Evolutionary conservation across 64 coral and sea anemone species (phyloP), one percentile per base, ranked within the genome.

Genomic region (Platygyra sinensis): DNA sequence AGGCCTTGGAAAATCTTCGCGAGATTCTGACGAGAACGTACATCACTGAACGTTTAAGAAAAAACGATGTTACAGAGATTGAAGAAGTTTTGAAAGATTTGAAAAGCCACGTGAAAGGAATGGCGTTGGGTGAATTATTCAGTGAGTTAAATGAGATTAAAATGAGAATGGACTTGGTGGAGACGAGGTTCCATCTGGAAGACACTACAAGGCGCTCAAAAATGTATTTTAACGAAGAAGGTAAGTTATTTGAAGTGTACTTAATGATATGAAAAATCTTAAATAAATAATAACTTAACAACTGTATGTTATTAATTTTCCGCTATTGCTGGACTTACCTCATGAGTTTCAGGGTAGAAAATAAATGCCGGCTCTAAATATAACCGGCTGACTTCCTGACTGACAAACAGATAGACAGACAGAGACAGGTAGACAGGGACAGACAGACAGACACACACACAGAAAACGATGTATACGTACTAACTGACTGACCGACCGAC

Each of bases 51-150:
- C 81, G 60, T 50, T 17, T 85, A 20, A 16, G n/a, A 15, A 51
- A 16, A 52, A 72, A 67, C 15, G 81, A 85, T 1, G 12, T 71
- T 10, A 24, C 17, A 72, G 38, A 50, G 14, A 85, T 85, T 72
- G 81, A 85, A 51, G 6, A 10, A 24, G 32, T 64, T 64, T 85
- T 85, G 24, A 72, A 85, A 85, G 62, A 85, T 72, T 63, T 85
- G 63, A 69, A 85, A 8, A 30, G 63, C 24, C 60, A 72, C 9
- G 81, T 85, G 20, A 67, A 72, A 28, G 81, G 39, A 85, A 85
- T 85, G 63, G 81, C 81, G 12, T 60, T 85, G 5, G 63, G 29
- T 17, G 60, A 72, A 20, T 71, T 85, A 60, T 71, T 85, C 49
- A 28, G 64, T 51, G 36, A 85, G 52, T 19, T 85, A 6, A 85